These are phyloP conservation scores for Theropithecus gelada DNA, from an alignment of 2,113 vertebrate species.

Conservation along the genomic window DNA sequence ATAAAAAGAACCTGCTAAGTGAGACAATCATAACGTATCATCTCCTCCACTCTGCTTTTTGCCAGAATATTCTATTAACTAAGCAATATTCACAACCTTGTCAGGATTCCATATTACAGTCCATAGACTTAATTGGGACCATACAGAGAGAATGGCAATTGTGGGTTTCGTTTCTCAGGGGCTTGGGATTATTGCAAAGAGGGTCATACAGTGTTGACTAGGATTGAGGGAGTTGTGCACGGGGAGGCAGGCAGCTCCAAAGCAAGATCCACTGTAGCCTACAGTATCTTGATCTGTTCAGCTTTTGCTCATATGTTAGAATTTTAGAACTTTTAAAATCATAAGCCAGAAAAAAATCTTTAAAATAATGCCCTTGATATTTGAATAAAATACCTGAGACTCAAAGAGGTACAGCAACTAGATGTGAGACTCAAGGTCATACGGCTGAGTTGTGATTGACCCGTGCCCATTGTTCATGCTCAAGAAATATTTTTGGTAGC, in stretches of 20 bases:
- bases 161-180: slow-evolving; percentile 51
- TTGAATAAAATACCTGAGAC: not conserved
- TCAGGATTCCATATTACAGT: slow-evolving; percentile 66
- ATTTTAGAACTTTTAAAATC: not conserved
- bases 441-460: not conserved
- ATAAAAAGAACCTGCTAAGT: slow-evolving; percentile 62
- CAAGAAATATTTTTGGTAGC: not conserved
- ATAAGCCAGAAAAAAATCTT: slow-evolving; percentile 20
- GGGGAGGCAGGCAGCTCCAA: not conserved
- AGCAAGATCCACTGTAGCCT: not conserved
- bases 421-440: not conserved
- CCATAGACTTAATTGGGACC: slow-evolving; percentile 64
- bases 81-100: slow-evolving; percentile 65
- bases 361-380: not conserved
- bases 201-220: not conserved
- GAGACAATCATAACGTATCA: slow-evolving; percentile 54
- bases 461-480: not conserved
- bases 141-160: slow-evolving; percentile 58
- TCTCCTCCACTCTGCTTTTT: slow-evolving; percentile 50
- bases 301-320: not conserved
- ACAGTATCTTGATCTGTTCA: not conserved
- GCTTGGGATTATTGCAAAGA: slow-evolving; percentile 50
- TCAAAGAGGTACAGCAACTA: not conserved
- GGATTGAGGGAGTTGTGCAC: not conserved
- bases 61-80: slow-evolving; percentile 71